phyloP scores from a whole-genome alignment of 2,888 invertebrate genomes.

The Amphipoea lucens region DNA sequence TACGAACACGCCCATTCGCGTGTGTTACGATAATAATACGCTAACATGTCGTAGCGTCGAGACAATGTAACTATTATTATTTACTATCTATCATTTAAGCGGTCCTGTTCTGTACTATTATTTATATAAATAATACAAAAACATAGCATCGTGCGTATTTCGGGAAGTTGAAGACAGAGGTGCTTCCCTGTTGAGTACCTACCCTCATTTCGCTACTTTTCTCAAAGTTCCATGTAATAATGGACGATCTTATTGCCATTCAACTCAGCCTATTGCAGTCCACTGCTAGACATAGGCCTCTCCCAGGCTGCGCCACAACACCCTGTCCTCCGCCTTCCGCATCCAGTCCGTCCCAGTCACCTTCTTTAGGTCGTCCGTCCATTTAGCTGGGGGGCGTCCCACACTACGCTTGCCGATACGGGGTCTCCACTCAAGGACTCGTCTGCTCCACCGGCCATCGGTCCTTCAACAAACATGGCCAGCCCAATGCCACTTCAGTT shows the following conservation, averaged over 20 bases:
- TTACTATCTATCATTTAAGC: conserved; percentile 40
- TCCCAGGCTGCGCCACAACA: too few species aligned
- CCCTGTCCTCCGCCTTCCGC: too few species aligned
- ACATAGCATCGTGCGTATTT: not conserved
- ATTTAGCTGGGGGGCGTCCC: too few species aligned
- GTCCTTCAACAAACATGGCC: too few species aligned
- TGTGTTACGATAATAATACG: conserved; percentile 20
- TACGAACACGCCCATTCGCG: conserved; percentile 44
- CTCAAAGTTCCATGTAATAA: not conserved
- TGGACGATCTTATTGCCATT: not conserved
- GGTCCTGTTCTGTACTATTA: not conserved
- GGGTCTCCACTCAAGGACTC: too few species aligned
- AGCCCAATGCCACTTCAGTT: too few species aligned
- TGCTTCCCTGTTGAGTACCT: not conserved
- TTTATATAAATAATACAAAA: not conserved
- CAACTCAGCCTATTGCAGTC: too few species aligned
- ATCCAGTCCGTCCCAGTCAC: too few species aligned
- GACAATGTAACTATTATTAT: conserved; percentile 29
- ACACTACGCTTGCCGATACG: too few species aligned
- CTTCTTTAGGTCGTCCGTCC: too few species aligned
- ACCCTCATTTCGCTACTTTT: not conserved
- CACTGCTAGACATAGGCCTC: too few species aligned
- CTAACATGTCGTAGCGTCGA: not conserved
- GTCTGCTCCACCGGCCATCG: too few species aligned
- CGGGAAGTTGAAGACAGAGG: not conserved